phyloP scores from a whole-genome alignment of 2,113 vertebrate genomes.

The Poicephalus gulielmi region DNA sequence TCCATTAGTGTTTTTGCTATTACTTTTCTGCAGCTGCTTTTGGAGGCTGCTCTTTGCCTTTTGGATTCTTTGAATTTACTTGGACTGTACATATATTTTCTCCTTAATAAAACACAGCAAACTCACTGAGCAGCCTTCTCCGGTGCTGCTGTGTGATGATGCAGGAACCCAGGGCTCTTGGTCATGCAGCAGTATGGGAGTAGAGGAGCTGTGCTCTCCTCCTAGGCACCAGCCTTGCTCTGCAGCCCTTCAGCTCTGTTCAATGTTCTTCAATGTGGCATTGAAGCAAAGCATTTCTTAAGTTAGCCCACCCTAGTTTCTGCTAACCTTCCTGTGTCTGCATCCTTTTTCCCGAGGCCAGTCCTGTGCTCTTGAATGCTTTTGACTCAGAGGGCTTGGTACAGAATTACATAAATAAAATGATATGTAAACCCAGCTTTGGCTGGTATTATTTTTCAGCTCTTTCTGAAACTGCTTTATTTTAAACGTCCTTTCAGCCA shows the following conservation, averaged over 20 bases:
- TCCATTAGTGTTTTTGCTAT: constrained; percentile 17
- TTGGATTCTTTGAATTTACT: not conserved
- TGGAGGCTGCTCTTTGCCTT: not conserved
- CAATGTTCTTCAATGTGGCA: no score
- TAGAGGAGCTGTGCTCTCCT: not conserved
- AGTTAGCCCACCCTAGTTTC: not conserved
- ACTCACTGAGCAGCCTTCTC: not conserved
- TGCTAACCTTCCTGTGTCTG: not conserved
- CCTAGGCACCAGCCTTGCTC: not conserved
- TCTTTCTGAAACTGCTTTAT: not conserved
- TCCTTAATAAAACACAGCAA: not conserved
- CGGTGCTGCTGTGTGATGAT: fast-evolving
- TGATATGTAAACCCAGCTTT: not conserved
- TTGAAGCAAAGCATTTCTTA: not conserved
- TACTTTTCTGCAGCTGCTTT: constrained; percentile 4
- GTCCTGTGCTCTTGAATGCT: not conserved
- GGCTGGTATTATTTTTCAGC: not conserved
- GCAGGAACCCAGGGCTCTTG: not conserved
- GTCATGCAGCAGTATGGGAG: fast-evolving
- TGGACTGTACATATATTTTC: not conserved
- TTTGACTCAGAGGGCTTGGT: not conserved
- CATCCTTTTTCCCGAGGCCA: not conserved
- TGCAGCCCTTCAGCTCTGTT: not conserved
- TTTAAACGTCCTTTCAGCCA: constrained; percentile 27
- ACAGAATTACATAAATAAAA: not conserved